Evolutionary conservation across 2,113 vertebrate species (phyloP), one percentile per base, ranked within the genome.

Genomic region (Engraulis encrasicolus): DNA sequence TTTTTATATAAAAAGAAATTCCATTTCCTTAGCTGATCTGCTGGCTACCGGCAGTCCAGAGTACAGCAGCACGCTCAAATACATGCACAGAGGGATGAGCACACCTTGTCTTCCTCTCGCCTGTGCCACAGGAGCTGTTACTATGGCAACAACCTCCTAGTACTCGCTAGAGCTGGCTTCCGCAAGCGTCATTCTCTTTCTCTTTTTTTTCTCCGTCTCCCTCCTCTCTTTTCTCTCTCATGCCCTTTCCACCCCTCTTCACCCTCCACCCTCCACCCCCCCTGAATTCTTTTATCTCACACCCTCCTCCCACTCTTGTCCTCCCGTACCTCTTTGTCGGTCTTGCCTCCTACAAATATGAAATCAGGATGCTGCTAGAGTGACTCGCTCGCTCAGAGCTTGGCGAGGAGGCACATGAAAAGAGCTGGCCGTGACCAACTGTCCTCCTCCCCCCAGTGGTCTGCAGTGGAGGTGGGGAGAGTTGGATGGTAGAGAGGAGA

Each of bases 71-170:
- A 86, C 86, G 49, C 61, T 0, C 77, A 66, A 34, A 45, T 20
- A 58, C 36, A 7, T 20, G 50, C 37, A 4, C 23, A 34, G 52
- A 81, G 66, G 78, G 82, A 83, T 84, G 81, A 86, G 86, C 81
- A 77, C 81, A 89, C 88, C 84, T 87, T 84, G 82, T 84, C 79
- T 83, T 87, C 74, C 79, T 85, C 86, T 85, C n/a, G n/a, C n/a
- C 54, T 82, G 80, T 84, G 66, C 66, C 79, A 17, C 31, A 83
- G 84, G 86, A 81, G 31, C 80, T 84, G 85, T 87, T 85, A 85
- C 88, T 79, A 87, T 89, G 83, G 86, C 86, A 87, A 87, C 88
- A 87, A 82, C 88, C 88, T 85, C 71, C 86, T 81, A 82, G 84
- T 86, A 87, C 84, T 81, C 84, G 66, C 84, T 79, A 27, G 81